Evolutionary conservation across 2,888 invertebrate genomes (phyloP).

Genomic region (Alentia gelatinosa): DNA sequence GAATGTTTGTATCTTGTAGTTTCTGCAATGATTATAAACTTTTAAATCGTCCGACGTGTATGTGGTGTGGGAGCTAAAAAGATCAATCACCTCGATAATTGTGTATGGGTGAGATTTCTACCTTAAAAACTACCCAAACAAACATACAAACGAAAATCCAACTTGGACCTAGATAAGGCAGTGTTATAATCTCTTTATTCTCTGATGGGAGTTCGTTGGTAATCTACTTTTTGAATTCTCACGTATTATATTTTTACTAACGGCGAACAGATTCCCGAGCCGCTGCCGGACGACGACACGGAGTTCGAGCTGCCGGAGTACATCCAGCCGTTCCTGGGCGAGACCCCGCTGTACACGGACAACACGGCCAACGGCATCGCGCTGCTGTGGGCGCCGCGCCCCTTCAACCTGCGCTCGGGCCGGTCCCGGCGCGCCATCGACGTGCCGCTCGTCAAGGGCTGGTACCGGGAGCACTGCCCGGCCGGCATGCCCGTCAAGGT

Average conservation of each 20-base stretch:
- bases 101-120: no score
- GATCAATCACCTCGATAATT: no score
- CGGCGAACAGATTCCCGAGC: slow-evolving; percentile 87
- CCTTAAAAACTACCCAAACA: no score
- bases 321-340: slow-evolving; percentile 95
- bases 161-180: no score
- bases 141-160: no score
- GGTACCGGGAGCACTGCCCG: slow-evolving; percentile 82
- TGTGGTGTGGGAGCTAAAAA: no score
- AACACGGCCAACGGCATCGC: slow-evolving; percentile 99
- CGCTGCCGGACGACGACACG: slow-evolving; percentile 88
- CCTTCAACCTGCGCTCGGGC: slow-evolving; percentile 97
- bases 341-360: slow-evolving; percentile 97
- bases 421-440: slow-evolving; percentile 96
- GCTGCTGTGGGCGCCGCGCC: slow-evolving; percentile 97
- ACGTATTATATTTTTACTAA: slow-evolving; percentile 51
- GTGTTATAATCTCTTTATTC: no score
- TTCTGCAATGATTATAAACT: no score
- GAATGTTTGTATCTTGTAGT: no score
- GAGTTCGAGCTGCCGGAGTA: slow-evolving; percentile 95
- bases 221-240: background rate
- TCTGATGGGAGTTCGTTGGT: background rate
- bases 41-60: no score
- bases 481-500: slow-evolving; percentile 93
- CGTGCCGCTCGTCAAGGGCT: slow-evolving; percentile 97